Conservation (phyloP, 2,113 vertebrate genomes). For the Morone chrysops region DNA sequence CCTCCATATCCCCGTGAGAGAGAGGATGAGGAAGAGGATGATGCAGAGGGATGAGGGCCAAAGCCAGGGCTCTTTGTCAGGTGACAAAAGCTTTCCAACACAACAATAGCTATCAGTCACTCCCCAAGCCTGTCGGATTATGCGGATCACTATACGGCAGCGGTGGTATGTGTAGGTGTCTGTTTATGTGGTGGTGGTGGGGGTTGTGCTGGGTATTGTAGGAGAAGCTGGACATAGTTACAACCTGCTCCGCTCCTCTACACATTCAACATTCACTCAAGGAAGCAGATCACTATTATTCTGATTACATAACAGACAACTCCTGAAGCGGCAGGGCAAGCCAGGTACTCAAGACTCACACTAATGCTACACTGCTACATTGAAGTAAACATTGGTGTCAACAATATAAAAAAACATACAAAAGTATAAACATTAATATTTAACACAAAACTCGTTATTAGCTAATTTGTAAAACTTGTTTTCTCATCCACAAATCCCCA, state of each 20-base stretch:
- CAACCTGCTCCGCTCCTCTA: slow-evolving; percentile 24
- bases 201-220: slow-evolving; percentile 8
- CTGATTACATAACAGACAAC: slow-evolving; percentile 43
- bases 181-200: slow-evolving; percentile 55
- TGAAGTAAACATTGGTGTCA: not conserved
- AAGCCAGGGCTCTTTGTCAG: slow-evolving; percentile 81
- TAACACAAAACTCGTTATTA: too few relatives aligned
- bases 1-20: slow-evolving; percentile 73
- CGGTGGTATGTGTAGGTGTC: slow-evolving; percentile 76
- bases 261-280: slow-evolving; percentile 35
- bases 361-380: not conserved
- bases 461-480: too few relatives aligned
- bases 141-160: slow-evolving; percentile 73
- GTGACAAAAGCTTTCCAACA: slow-evolving; percentile 81
- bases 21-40: slow-evolving; percentile 79
- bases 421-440: not conserved
- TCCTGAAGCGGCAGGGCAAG: not conserved
- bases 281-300: slow-evolving; percentile 44
- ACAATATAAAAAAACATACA: not conserved
- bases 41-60: slow-evolving; percentile 80
- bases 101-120: slow-evolving; percentile 84
- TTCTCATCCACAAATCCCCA: too few relatives aligned
- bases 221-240: slow-evolving; percentile 50
- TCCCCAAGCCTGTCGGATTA: slow-evolving; percentile 79
- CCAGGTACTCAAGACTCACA: slow-evolving; percentile 8